These are phyloP conservation scores for Luidia sarsii DNA, from an alignment of 53 echinoderm and acorn worm species.

Conservation along the genomic window DNA sequence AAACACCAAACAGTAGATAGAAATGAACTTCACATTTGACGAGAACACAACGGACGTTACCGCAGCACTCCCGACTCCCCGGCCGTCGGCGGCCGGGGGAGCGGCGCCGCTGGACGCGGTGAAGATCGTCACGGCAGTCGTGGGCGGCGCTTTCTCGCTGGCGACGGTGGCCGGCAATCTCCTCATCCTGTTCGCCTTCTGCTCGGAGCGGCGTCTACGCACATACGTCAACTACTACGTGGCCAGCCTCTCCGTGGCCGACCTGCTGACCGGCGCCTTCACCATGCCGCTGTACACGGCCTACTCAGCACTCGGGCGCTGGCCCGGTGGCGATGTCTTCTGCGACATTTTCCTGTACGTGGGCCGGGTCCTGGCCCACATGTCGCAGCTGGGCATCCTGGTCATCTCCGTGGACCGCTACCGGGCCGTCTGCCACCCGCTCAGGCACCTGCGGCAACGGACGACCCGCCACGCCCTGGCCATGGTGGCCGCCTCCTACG, in stretches of 20 bases:
- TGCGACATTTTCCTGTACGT: slow-evolving; percentile 49
- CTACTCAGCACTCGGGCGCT: slow-evolving; percentile 43
- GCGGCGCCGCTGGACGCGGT: background rate
- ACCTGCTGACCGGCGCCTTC: slow-evolving; percentile 30
- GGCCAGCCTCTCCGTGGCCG: slow-evolving; percentile 47
- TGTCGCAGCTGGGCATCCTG: slow-evolving; percentile 26
- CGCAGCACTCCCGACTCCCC: too few species aligned
- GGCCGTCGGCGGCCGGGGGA: background rate
- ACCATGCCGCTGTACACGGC: slow-evolving; percentile 63
- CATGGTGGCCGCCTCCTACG: slow-evolving; percentile 55
- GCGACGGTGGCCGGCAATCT: slow-evolving; percentile 58
- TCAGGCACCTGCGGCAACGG: slow-evolving; percentile 55
- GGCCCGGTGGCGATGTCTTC: slow-evolving; percentile 40
- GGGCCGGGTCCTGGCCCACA: slow-evolving; percentile 51
- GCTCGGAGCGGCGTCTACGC: slow-evolving; percentile 31
- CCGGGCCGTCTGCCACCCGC: slow-evolving; percentile 53
- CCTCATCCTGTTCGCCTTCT: slow-evolving; percentile 38
- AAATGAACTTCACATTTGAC: too few species aligned
- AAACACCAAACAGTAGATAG: too few species aligned
- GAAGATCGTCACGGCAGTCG: slow-evolving; percentile 24
- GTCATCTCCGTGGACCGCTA: slow-evolving; percentile 61
- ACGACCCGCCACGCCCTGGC: slow-evolving; percentile 48
- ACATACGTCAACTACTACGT: slow-evolving; percentile 67
- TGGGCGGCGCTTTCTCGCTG: background rate
- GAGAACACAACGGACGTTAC: too few species aligned